Evolutionary conservation across 2,888 invertebrate species (phyloP).

Genomic region (Mayetiola destructor): DNA sequence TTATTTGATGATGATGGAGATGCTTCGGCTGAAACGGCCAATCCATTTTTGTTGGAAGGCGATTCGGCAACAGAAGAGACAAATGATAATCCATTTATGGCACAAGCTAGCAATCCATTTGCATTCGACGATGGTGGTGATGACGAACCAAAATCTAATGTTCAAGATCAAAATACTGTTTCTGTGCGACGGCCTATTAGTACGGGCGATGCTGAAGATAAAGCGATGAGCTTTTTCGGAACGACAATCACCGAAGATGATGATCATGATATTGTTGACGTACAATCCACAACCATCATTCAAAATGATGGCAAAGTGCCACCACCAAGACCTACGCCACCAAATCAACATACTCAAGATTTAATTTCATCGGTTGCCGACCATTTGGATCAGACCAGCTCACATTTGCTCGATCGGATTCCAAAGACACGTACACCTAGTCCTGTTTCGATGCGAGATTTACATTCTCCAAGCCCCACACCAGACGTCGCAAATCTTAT

Average conservation of each 20-base stretch:
- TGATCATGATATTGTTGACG: constrained; percentile 13
- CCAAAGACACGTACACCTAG: constrained; percentile 77
- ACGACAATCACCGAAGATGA: constrained; percentile 36
- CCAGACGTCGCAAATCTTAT: constrained; percentile 49
- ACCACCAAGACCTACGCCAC: constrained; percentile 44
- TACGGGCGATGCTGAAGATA: background rate
- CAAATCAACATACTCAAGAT: constrained; percentile 70
- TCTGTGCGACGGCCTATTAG: constrained; percentile 1
- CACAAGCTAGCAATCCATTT: constrained; percentile 50
- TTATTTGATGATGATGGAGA: constrained; percentile 53
- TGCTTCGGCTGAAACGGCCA: constrained; percentile 36
- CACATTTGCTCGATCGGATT: constrained; percentile 65
- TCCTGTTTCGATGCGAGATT: constrained; percentile 66
- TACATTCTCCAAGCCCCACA: constrained; percentile 75
- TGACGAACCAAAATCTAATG: constrained; percentile 16
- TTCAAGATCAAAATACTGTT: background rate
- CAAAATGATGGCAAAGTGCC: constrained; percentile 22
- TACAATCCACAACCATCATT: background rate
- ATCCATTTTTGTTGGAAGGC: constrained; percentile 52
- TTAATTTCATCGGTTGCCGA: constrained; percentile 73
- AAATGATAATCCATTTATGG: constrained; percentile 56
- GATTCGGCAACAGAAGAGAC: constrained; percentile 22
- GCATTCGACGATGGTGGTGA: constrained; percentile 39
- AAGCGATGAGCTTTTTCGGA: constrained; percentile 35
- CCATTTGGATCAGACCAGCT: constrained; percentile 76